A percentile compares a stretch with the other conserved stretches of the same genome.
phyloP scores from a whole-genome alignment of 2,888 invertebrate species.

The Clivina fossor region DNA sequence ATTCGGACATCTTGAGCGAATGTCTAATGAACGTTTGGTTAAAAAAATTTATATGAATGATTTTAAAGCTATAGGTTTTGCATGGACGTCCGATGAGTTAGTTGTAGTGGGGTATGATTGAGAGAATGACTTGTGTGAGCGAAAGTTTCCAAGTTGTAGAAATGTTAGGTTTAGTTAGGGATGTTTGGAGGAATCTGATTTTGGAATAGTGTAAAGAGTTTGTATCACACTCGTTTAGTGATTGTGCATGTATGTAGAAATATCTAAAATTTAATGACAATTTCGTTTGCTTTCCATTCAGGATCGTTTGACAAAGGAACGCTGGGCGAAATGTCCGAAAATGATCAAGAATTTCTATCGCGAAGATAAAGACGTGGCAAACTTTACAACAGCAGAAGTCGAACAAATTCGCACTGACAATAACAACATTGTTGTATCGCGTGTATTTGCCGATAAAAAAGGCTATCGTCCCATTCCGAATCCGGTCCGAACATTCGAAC shows the following conservation, averaged over 20 bases:
- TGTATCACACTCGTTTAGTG: background rate
- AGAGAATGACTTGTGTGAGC: too few species aligned
- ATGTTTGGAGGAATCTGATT: too few species aligned
- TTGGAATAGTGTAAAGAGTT: too few species aligned
- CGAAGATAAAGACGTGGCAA: conserved; percentile 71
- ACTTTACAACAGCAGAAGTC: conserved; percentile 66
- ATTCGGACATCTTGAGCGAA: too few species aligned
- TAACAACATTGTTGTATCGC: conserved; percentile 73
- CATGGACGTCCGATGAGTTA: too few species aligned
- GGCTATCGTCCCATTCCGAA: conserved; percentile 64
- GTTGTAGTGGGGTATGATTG: too few species aligned
- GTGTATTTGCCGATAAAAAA: conserved; percentile 61
- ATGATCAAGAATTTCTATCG: conserved; percentile 81
- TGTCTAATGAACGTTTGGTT: too few species aligned
- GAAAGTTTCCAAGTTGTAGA: too few species aligned
- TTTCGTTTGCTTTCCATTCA: conserved; percentile 46
- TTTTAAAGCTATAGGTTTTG: too few species aligned
- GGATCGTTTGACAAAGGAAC: conserved; percentile 59
- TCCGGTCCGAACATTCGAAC: conserved; percentile 78
- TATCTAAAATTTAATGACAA: background rate
- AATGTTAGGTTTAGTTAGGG: conserved; percentile 2
- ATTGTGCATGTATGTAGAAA: background rate
- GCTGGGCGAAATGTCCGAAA: conserved; percentile 67
- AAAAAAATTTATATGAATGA: too few species aligned
- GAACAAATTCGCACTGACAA: conserved; percentile 64